phyloP scores from a whole-genome alignment of 2,797 vertebrate species.

The Stomatorhinus walkeri region DNA sequence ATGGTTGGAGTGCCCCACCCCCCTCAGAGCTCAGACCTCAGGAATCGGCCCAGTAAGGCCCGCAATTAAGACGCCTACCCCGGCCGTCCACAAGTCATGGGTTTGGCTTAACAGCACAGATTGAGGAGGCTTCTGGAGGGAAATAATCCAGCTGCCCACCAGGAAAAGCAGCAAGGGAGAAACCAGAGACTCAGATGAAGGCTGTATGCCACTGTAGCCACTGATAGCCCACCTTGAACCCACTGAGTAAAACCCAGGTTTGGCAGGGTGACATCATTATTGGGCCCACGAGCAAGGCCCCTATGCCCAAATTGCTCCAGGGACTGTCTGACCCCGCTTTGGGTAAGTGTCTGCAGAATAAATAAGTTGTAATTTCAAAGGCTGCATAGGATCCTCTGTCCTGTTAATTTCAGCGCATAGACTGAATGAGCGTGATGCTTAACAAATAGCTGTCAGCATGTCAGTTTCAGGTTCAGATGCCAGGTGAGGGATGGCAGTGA shows the following conservation, averaged over 20 bases:
- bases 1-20: neutral
- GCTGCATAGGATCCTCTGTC: neutral
- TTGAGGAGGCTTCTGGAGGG: neutral
- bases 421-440: neutral
- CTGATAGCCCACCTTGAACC: neutral
- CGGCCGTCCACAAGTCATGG: neutral
- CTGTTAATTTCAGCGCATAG: neutral
- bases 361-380: neutral
- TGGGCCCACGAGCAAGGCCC: neutral
- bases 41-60: neutral
- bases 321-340: neutral
- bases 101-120: neutral
- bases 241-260: neutral
- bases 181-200: neutral
- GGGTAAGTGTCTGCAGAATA: neutral
- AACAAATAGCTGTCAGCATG: constrained; percentile 18
- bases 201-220: neutral
- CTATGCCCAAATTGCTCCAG: neutral
- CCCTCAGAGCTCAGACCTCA: neutral
- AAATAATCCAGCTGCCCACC: neutral
- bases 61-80: neutral
- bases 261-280: neutral
- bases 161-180: neutral
- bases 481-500: neutral
- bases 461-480: constrained; percentile 33